Percentiles rank a stretch among this genome's conserved stretches.
Conservation (phyloP, 2,888 invertebrate species). For the Fragum fragum region DNA sequence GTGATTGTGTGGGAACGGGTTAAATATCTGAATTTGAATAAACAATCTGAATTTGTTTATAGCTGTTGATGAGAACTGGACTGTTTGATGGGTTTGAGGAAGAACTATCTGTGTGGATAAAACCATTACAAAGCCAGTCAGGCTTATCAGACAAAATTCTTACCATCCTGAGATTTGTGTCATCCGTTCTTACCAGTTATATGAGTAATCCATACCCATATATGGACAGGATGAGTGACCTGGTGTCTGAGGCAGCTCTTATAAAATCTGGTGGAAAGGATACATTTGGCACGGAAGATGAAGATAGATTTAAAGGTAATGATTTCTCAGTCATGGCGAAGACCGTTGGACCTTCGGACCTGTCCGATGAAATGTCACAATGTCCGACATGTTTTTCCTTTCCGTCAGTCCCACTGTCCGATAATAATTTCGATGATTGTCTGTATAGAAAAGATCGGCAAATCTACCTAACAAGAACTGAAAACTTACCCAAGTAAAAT, state of each 20-base stretch:
- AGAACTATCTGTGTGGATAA: constrained; percentile 74
- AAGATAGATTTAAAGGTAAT: constrained; percentile 35
- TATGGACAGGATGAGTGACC: constrained; percentile 72
- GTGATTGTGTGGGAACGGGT: too few relatives aligned
- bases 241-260: constrained; percentile 54
- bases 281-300: background rate
- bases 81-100: constrained; percentile 71
- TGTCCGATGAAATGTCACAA: too few relatives aligned
- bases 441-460: too few relatives aligned
- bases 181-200: constrained; percentile 70
- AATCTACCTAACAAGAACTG: too few relatives aligned
- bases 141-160: background rate
- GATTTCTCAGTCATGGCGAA: too few relatives aligned
- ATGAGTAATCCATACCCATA: constrained; percentile 77
- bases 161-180: constrained; percentile 66
- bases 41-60: background rate
- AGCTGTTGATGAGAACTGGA: constrained; percentile 75
- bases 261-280: constrained; percentile 38
- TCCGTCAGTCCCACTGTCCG: too few relatives aligned
- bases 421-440: too few relatives aligned
- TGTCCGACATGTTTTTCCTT: too few relatives aligned
- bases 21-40: too few relatives aligned
- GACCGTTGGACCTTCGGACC: too few relatives aligned
- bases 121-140: constrained; percentile 39
- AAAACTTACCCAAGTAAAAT: too few relatives aligned